Conservation (phyloP, 1,140 invertebrate genomes). For the Ephestia elutella region DNA sequence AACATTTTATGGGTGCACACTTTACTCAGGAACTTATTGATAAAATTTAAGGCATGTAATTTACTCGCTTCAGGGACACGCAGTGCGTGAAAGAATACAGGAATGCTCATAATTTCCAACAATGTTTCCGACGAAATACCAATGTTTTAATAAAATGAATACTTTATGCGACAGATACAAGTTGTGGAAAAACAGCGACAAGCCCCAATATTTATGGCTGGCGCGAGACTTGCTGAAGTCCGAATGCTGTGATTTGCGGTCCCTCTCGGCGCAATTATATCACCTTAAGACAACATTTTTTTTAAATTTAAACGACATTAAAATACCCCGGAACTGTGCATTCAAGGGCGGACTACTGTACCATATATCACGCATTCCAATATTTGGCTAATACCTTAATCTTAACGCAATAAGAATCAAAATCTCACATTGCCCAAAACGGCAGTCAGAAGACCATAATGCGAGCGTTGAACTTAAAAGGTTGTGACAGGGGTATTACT, state of each 20-base stretch:
- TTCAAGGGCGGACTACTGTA: conserved; percentile 38
- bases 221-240: background rate
- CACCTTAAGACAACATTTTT: conserved; percentile 27
- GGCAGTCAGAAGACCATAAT: conserved; percentile 27
- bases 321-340: conserved; percentile 49
- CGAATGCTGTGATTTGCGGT: conserved; percentile 33
- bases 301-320: conserved; percentile 56
- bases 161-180: background rate
- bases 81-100: background rate
- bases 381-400: conserved; percentile 36
- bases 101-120: conserved; percentile 1
- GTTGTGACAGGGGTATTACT: conserved; percentile 59
- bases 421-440: conserved; percentile 16
- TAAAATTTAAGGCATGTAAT: conserved; percentile 14
- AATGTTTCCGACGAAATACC: conserved; percentile 2
- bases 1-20: conserved; percentile 21
- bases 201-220: background rate
- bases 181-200: background rate
- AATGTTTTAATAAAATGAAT: background rate
- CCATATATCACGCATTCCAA: conserved; percentile 40
- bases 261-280: conserved; percentile 30
- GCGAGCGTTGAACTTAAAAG: conserved; percentile 63
- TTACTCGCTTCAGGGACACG: background rate
- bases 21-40: conserved; percentile 26
- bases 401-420: conserved; percentile 34